These are phyloP conservation scores for Polyodon spathula DNA, from an alignment of 2,113 vertebrate species.

Conservation along the genomic window DNA sequence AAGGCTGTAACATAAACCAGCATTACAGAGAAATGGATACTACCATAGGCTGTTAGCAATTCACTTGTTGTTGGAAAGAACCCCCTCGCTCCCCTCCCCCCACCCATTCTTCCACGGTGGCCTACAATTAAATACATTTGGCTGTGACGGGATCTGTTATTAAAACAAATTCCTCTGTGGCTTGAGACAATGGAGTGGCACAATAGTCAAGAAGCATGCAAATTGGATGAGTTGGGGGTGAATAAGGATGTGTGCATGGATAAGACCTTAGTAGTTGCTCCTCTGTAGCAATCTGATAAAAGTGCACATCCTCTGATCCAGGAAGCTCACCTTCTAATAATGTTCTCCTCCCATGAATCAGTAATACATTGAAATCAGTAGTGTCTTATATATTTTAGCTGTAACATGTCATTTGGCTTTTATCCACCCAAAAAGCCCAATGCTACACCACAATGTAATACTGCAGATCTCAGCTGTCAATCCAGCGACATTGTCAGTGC, in stretches of 20 bases:
- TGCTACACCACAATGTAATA: no score
- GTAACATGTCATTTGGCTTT: no score
- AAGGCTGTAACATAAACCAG: slow-evolving; percentile 74
- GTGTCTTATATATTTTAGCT: no score
- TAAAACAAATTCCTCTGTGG: slow-evolving; percentile 55
- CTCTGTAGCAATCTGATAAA: not conserved
- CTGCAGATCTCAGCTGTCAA: no score
- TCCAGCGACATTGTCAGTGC: no score
- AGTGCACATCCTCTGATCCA: not conserved
- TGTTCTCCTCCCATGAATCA: no score
- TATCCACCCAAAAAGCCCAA: no score
- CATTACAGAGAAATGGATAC: slow-evolving; percentile 73
- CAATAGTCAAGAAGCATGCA: slow-evolving; percentile 47
- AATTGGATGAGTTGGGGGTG: slow-evolving; percentile 51
- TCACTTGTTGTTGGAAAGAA: slow-evolving; percentile 75
- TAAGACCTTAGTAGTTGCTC: not conserved
- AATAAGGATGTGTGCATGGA: slow-evolving; percentile 23
- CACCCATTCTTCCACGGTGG: slow-evolving; percentile 72
- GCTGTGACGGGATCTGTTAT: slow-evolving; percentile 60
- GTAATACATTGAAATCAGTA: no score
- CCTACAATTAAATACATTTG: slow-evolving; percentile 67
- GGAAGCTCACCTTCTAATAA: no score
- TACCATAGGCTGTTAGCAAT: slow-evolving; percentile 63
- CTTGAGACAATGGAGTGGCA: slow-evolving; percentile 64
- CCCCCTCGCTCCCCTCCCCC: slow-evolving; percentile 75